phyloP scores from a whole-genome alignment of 1,140 invertebrate genomes.

The Drosophila mojavensis region DNA sequence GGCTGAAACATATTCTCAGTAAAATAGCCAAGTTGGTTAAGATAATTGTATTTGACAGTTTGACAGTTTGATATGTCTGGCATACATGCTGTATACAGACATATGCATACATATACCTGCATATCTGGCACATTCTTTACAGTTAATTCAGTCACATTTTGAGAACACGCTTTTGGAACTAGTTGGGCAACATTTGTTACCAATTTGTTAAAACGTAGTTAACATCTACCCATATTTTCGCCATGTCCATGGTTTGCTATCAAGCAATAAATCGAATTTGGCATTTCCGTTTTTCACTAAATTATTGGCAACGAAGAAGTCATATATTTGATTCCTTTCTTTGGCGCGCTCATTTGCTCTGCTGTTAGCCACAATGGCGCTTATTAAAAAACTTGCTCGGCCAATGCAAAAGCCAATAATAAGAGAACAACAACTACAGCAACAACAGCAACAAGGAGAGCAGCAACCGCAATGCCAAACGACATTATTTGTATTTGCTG shows the following conservation, averaged over 20 bases:
- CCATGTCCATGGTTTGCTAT: constrained; percentile 43
- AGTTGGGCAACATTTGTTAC: constrained; percentile 18
- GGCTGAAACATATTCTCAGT: too few species aligned
- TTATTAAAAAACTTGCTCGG: constrained; percentile 73
- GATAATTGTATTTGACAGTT: background rate
- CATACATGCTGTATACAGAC: background rate
- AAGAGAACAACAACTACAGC: constrained; percentile 10
- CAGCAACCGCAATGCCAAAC: constrained; percentile 32
- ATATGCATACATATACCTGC: background rate
- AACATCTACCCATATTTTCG: constrained; percentile 5
- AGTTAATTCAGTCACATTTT: background rate
- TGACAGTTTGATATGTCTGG: too few species aligned
- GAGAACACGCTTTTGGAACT: background rate
- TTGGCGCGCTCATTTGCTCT: background rate
- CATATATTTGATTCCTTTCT: constrained; percentile 13
- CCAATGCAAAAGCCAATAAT: constrained; percentile 27
- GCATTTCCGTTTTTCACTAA: constrained; percentile 79
- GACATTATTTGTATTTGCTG: constrained; percentile 71
- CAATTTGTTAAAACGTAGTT: constrained; percentile 6
- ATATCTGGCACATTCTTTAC: background rate
- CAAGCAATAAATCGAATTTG: constrained; percentile 73
- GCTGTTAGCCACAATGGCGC: constrained; percentile 28
- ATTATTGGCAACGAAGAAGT: constrained; percentile 64
- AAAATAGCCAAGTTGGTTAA: too few species aligned
- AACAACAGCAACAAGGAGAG: constrained; percentile 15